These are phyloP conservation scores for Ornithoptera priamus DNA, from an alignment of 2,888 invertebrate genomes.

Conservation along the genomic window DNA sequence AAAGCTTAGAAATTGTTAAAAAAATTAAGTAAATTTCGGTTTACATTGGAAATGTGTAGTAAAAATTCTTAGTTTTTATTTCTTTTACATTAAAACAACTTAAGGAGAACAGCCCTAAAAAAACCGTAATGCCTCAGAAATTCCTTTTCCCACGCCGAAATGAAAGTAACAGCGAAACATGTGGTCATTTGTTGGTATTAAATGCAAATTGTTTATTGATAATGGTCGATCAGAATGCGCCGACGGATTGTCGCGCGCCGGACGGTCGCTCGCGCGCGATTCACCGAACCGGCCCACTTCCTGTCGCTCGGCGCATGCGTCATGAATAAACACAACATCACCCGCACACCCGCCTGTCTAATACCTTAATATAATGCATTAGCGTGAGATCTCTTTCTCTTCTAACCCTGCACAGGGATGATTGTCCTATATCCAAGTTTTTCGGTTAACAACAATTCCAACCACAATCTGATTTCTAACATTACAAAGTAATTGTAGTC, in stretches of 20 bases:
- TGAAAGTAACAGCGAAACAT: slow-evolving; percentile 26
- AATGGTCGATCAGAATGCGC: slow-evolving; percentile 46
- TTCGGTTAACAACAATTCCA: too few species aligned
- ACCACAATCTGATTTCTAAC: too few species aligned
- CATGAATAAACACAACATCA: slow-evolving; percentile 60
- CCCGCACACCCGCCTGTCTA: slow-evolving; percentile 1
- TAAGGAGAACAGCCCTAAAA: neutral
- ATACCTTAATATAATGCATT: slow-evolving; percentile 18
- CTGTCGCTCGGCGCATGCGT: slow-evolving; percentile 60
- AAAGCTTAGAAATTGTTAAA: too few species aligned
- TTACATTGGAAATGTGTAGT: too few species aligned
- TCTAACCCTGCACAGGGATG: neutral
- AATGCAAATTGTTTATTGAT: slow-evolving; percentile 45
- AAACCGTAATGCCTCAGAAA: neutral
- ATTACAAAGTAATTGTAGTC: too few species aligned
- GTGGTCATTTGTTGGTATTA: slow-evolving; percentile 35
- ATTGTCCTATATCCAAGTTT: too few species aligned
- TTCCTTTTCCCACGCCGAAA: slow-evolving; percentile 7
- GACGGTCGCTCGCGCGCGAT: slow-evolving; percentile 52
- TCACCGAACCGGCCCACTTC: slow-evolving; percentile 68
- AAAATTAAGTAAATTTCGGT: too few species aligned
- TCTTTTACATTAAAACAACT: too few species aligned
- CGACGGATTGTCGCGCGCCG: slow-evolving; percentile 49
- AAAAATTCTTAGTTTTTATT: too few species aligned
- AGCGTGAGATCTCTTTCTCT: slow-evolving; percentile 20